Conservation (phyloP, 1,140 invertebrate species). For the Hycleus phaleratus region DNA sequence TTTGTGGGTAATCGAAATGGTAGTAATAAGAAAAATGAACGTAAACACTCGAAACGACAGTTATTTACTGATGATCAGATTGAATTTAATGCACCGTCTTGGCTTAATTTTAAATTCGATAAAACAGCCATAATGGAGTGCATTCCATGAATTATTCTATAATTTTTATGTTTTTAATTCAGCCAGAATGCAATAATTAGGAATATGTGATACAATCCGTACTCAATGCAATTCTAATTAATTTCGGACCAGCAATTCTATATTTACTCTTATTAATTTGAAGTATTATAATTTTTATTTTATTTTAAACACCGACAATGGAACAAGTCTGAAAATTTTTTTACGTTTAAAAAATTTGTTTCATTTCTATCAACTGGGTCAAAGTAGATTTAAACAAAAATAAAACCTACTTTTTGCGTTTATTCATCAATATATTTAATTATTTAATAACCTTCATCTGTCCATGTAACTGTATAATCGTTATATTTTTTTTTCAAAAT, state of each 20-base stretch:
- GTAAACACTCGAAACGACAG: slow-evolving; percentile 45
- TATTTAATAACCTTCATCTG: slow-evolving; percentile 74
- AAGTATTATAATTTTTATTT: no score
- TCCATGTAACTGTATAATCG: slow-evolving; percentile 66
- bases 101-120: slow-evolving; percentile 54
- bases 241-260: no score
- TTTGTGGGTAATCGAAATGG: slow-evolving; percentile 5
- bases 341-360: no score
- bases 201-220: no score
- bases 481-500: slow-evolving; percentile 67
- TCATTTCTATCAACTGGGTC: no score
- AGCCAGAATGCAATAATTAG: no score
- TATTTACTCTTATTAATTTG: no score
- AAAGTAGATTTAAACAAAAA: no score
- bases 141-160: slow-evolving; percentile 29
- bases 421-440: background rate
- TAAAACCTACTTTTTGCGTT: background rate
- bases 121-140: slow-evolving; percentile 48
- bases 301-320: no score
- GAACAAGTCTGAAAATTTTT: no score
- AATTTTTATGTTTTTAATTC: no score
- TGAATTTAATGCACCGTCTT: slow-evolving; percentile 48
- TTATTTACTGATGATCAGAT: slow-evolving; percentile 40
- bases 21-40: slow-evolving; percentile 27
- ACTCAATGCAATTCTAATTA: no score